phyloP scores from a whole-genome alignment of 2,888 invertebrate species.

The Tetragonisca angustula region DNA sequence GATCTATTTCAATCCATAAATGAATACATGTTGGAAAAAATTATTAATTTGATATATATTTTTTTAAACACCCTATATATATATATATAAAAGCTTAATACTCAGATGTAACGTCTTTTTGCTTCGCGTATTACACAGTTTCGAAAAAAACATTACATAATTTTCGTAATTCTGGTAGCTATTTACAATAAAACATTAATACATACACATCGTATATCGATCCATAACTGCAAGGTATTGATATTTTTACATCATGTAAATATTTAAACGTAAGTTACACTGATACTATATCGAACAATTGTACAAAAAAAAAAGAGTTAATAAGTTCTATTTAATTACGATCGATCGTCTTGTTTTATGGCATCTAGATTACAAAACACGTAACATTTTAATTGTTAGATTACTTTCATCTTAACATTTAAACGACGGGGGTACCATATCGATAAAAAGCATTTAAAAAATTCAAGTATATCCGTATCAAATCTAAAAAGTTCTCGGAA shows the following conservation, averaged over 20 bases:
- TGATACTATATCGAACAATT: constrained; percentile 6
- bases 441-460: constrained; percentile 28
- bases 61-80: not conserved
- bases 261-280: constrained; percentile 19
- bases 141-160: constrained; percentile 22
- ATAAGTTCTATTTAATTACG: constrained; percentile 7
- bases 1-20: not conserved
- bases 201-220: constrained; percentile 25
- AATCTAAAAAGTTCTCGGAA: constrained; percentile 36
- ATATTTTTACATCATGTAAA: constrained; percentile 21
- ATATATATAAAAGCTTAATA: constrained; percentile 17
- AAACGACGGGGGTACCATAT: not conserved
- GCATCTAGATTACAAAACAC: not conserved
- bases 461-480: constrained; percentile 42
- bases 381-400: not conserved
- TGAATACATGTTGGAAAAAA: not conserved
- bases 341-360: not conserved
- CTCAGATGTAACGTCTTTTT: constrained; percentile 17
- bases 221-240: constrained; percentile 14
- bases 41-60: not conserved
- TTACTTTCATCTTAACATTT: constrained; percentile 21
- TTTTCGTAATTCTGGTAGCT: constrained; percentile 31
- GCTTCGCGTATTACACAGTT: constrained; percentile 16
- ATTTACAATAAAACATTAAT: constrained; percentile 48
- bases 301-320: not conserved